A percentile compares a stretch with the other conserved stretches of the same genome.
These are phyloP conservation scores for Hylomyscus alleni DNA, from an alignment of 2,797 vertebrate species.

Conservation along the genomic window DNA sequence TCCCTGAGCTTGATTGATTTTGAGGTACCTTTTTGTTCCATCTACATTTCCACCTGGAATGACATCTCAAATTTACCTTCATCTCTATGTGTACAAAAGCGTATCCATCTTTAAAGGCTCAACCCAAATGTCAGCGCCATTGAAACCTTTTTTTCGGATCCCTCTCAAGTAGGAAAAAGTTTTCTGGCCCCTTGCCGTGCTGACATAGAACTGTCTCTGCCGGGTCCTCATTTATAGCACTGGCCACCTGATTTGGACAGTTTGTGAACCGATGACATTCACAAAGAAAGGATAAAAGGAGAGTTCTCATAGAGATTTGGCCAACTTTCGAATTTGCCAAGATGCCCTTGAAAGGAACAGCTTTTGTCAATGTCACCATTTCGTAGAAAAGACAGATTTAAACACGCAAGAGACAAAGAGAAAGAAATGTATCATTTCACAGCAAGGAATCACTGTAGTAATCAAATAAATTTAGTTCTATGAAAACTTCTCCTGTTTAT, in stretches of 20 bases:
- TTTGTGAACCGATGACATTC: constrained; percentile 16
- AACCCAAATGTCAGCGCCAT: constrained; percentile 59
- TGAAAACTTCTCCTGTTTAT: constrained; percentile 21
- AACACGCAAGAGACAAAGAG: neutral
- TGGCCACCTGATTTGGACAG: constrained; percentile 1
- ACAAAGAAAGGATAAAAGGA: neutral
- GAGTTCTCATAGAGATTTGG: neutral
- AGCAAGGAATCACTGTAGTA: constrained; percentile 26
- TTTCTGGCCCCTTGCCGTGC: neutral
- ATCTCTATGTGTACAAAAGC: neutral
- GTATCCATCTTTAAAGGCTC: constrained; percentile 59
- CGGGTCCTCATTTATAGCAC: constrained; percentile 39
- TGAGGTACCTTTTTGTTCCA: constrained; percentile 8
- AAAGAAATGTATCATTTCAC: constrained; percentile 48
- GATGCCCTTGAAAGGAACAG: constrained; percentile 47
- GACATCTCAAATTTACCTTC: constrained; percentile 53
- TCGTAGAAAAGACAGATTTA: constrained; percentile 43
- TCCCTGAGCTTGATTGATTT: neutral
- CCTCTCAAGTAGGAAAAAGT: constrained; percentile 9
- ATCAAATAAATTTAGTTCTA: constrained; percentile 28
- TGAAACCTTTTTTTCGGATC: constrained; percentile 66
- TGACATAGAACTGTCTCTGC: neutral
- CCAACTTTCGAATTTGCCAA: constrained; percentile 53
- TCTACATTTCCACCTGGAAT: neutral
- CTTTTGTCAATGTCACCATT: neutral